These are phyloP conservation scores for Etheostoma cragini DNA, from an alignment of 2,113 vertebrate species.

Conservation along the genomic window DNA sequence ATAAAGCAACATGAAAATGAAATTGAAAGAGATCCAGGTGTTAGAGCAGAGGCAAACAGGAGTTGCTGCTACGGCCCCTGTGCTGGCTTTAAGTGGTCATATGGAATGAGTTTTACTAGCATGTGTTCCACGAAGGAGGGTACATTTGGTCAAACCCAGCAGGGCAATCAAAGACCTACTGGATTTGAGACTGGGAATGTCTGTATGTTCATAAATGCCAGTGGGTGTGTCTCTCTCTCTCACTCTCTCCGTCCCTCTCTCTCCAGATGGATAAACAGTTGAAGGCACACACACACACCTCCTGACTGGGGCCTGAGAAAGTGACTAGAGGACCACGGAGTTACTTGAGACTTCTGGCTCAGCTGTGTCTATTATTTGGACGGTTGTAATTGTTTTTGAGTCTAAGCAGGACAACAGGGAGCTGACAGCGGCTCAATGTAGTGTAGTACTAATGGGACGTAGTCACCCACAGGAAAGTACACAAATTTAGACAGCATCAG, in stretches of 20 bases:
- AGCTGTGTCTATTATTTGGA: slow-evolving; percentile 1
- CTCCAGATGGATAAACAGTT: slow-evolving; percentile 61
- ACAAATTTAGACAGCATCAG: neutral
- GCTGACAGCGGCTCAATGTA: neutral
- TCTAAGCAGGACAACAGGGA: neutral
- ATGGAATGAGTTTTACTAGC: slow-evolving; percentile 49
- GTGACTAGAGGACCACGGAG: slow-evolving; percentile 8
- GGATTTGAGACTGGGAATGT: slow-evolving; percentile 63
- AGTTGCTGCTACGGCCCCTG: neutral
- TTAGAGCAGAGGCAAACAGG: slow-evolving; percentile 25
- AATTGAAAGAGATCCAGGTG: neutral
- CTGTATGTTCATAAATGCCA: slow-evolving; percentile 66
- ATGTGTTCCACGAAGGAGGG: slow-evolving; percentile 27
- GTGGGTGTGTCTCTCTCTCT: neutral
- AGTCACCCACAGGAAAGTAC: neutral
- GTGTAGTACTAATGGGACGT: neutral
- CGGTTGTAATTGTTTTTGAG: neutral
- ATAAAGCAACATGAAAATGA: too few relatives aligned
- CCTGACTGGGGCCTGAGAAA: slow-evolving; percentile 36
- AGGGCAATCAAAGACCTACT: slow-evolving; percentile 66
- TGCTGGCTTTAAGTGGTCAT: slow-evolving; percentile 30
- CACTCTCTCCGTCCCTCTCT: slow-evolving; percentile 19
- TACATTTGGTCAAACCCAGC: slow-evolving; percentile 68
- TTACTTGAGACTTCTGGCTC: slow-evolving; percentile 6
- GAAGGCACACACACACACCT: slow-evolving; percentile 29